Conservation (phyloP, 2,113 vertebrate species). For the Scatophagus argus region DNA sequence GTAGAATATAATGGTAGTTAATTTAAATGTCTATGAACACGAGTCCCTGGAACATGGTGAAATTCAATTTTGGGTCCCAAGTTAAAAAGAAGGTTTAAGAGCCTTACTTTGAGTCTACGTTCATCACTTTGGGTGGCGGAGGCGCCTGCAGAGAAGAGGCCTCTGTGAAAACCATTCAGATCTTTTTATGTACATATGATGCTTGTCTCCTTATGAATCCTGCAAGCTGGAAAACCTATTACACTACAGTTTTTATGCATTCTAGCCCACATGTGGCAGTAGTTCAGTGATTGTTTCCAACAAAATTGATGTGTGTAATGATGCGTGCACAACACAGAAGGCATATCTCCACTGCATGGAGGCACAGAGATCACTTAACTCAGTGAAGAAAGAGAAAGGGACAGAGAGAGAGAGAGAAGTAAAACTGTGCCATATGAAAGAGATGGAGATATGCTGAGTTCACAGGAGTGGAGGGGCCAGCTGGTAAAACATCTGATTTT, state of each 20-base stretch:
- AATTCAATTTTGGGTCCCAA: background rate
- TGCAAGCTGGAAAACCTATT: slow-evolving; percentile 51
- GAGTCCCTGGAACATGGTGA: background rate
- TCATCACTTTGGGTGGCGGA: slow-evolving; percentile 13
- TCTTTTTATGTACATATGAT: slow-evolving; percentile 19
- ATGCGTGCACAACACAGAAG: slow-evolving; percentile 39
- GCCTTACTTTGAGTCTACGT: background rate
- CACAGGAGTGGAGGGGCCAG: slow-evolving; percentile 10
- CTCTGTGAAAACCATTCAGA: slow-evolving; percentile 36
- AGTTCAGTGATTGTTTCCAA: slow-evolving; percentile 57
- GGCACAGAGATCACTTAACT: slow-evolving; percentile 12
- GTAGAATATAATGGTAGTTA: background rate
- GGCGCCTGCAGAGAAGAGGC: slow-evolving; percentile 33
- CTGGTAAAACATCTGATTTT: slow-evolving; percentile 25
- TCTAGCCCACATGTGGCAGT: slow-evolving; percentile 57
- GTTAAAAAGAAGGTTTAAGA: background rate
- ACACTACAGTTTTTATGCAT: slow-evolving; percentile 20
- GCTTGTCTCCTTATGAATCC: slow-evolving; percentile 42
- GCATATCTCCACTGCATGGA: slow-evolving; percentile 42
- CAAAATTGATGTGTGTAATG: slow-evolving; percentile 59
- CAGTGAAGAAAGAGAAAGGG: background rate
- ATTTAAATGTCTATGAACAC: background rate
- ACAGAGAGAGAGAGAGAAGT: background rate
- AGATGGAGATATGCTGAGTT: slow-evolving; percentile 25
- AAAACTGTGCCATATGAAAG: slow-evolving; percentile 39